Base-by-base conservation (phyloP, 2,113 vertebrate genomes). In the Hippoglossus stenolepis region DNA sequence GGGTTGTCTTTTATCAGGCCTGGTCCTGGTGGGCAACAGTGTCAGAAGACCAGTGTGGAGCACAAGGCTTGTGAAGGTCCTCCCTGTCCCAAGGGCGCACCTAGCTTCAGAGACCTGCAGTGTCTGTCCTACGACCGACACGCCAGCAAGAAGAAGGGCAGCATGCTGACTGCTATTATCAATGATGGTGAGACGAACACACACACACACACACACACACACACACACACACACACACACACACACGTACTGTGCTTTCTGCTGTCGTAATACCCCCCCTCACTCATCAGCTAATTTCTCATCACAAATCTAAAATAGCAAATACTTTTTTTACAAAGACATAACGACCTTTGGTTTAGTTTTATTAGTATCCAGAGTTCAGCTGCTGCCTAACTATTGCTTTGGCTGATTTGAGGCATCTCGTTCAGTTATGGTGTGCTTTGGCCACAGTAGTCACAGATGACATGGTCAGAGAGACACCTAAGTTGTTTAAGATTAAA, bases 101-200 rank as follows among this genome's bases (percentile, higher is more conserved):
- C 97, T 28, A 95, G 94, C 85, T 99, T 99, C 93, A 95, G 98
- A 65, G 97, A 99, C 89, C 96, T 97, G 68, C 98, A 99, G 90
- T 99, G 98, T 92, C 95, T 97, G 85, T 94, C 96, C n/a, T 95
- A 96, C 0, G 95, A 98, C 74, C 93, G 95, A 24, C 95, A 96
- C 18, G 85, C 61, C 80, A 94, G 79, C 89, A 96, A 96, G 93
- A 96, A 95, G 82, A 97, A 96, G 92, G 83, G 70, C 47, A 94
- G 90, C 68, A 89, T 96, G 79, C 91, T 97, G 89, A 96, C 95
- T 0, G 96, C 97, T 13, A 93, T 97, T 77, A 82, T 97, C 1
- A 75, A 97, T 26, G 98, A 99, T 21, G 94, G 94, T 95, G 79
- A 94, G 92, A 65, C 1, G 68, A 49, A 65, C 59, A 73, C 31